A percentile compares a stretch with the other conserved stretches of the same genome.
phyloP scores from a whole-genome alignment of 1,140 invertebrate genomes.

The Triops longicaudatus region DNA sequence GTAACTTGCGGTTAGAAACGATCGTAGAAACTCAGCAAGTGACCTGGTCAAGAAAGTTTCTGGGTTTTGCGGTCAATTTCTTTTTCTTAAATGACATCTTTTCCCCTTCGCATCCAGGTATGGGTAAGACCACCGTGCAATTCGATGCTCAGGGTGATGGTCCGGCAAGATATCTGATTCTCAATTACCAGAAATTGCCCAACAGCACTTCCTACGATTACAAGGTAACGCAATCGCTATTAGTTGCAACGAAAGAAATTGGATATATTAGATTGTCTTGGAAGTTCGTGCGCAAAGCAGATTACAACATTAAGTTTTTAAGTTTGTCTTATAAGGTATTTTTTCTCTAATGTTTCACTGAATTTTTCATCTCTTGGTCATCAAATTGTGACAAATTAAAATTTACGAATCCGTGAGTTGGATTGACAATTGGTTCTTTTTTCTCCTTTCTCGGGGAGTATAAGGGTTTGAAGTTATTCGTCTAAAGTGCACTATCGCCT shows the following conservation, averaged over 20 bases:
- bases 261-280: background rate
- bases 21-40: background rate
- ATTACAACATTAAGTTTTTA: too few relatives aligned
- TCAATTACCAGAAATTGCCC: conserved; percentile 49
- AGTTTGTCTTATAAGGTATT: too few relatives aligned
- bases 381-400: too few relatives aligned
- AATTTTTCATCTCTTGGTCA: too few relatives aligned
- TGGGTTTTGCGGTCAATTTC: background rate
- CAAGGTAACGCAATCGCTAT: conserved; percentile 41
- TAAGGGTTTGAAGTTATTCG: too few relatives aligned
- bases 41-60: background rate
- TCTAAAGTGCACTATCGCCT: too few relatives aligned
- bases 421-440: too few relatives aligned
- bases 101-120: conserved; percentile 44
- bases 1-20: background rate
- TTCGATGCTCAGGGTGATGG: conserved; percentile 59
- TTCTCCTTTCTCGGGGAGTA: too few relatives aligned
- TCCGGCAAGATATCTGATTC: conserved; percentile 54
- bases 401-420: too few relatives aligned
- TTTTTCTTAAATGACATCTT: background rate
- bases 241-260: background rate
- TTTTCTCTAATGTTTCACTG: too few relatives aligned
- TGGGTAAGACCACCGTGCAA: conserved; percentile 53
- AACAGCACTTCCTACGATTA: conserved; percentile 49
- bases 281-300: too few relatives aligned